Evolutionary conservation across 1,140 invertebrate species (phyloP).

Genomic region (Galendromus occidentalis): DNA sequence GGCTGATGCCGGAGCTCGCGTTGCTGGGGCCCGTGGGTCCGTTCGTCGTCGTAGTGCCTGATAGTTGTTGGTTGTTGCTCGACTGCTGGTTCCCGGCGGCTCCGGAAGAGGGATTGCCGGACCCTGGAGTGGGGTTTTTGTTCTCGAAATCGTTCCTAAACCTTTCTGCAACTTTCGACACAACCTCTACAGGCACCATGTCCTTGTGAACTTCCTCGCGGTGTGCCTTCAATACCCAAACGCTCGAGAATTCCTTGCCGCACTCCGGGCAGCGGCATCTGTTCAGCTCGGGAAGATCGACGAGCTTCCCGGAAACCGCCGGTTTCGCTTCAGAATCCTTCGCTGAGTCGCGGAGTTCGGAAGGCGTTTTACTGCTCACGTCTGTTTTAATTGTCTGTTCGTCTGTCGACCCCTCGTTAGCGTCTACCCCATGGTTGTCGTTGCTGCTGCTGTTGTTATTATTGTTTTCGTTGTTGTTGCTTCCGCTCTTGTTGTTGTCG

Average conservation of each 20-base stretch:
- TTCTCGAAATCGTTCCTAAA: conserved; percentile 66
- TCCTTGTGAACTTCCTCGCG: conserved; percentile 84
- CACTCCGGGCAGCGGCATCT: conserved; percentile 67
- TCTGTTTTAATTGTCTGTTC: conserved; percentile 18
- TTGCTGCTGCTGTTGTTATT: conserved; percentile 15
- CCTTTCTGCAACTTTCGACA: conserved; percentile 75
- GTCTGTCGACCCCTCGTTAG: conserved; percentile 17
- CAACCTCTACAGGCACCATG: conserved; percentile 61
- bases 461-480: conserved; percentile 18
- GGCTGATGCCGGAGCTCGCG: conserved; percentile 19
- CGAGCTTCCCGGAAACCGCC: conserved; percentile 13
- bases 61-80: conserved; percentile 32
- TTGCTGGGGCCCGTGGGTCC: conserved; percentile 24
- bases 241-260: conserved; percentile 78
- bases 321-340: conserved; percentile 11
- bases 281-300: conserved; percentile 39
- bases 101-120: conserved; percentile 19
- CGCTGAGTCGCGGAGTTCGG: conserved; percentile 9
- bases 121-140: conserved; percentile 39
- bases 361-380: background rate
- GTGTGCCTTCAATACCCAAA: conserved; percentile 85
- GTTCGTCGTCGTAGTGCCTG: conserved; percentile 36
- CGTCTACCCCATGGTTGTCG: conserved; percentile 13
- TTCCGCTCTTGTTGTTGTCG: conserved; percentile 18
- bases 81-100: conserved; percentile 19